Base-by-base conservation (phyloP, 2,888 invertebrate genomes). In the Nomada hirtipes region DNA sequence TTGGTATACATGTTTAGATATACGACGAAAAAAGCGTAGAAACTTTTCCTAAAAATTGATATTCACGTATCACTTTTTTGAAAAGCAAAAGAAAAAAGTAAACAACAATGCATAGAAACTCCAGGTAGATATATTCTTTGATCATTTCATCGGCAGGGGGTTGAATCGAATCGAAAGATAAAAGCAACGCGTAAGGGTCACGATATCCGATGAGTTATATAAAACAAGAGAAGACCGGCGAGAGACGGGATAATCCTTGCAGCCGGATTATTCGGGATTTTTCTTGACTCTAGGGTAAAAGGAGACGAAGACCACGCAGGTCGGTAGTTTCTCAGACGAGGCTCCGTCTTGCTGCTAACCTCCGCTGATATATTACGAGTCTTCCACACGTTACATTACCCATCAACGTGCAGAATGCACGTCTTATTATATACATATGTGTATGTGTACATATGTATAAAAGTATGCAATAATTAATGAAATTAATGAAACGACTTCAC, bases 221-320 rank as follows among this genome's bases (percentile, higher is more conserved):
- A 88, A 91, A 90, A 89, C 85, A 84, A 86, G 83, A 75, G 83
- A 76, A 81, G 82, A 78, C 80, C 78, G 76, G 86, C 72, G 77
- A 77, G 87, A 89, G 89, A 89, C 86, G 88, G 91, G 92, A 91
- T 92, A 92, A 92, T 92, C 92, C 91, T 90, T 88, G 88, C 89
- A 89, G 90, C 89, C 90, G 92, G 92, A 93, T 92, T 92, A 92
- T 90, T 91, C 82, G 88, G 90, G 91, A 92, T 91, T 91, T 91
- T 92, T 90, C 91, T 90, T 90, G 87, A 88, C 89, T 89, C 85
- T 78, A 82, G 88, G 83, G 84, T 83, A 89, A 89, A 90, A 89
- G 89, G 85, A 83, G 82, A 78, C 85, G 86, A 80, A 83, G 82
- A 82, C 82, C 83, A 87, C 86, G 86, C 72, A 83, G 86, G 86